These are phyloP conservation scores for Lepidotrigona ventralis DNA, from an alignment of 1,140 invertebrate species.

Conservation along the genomic window DNA sequence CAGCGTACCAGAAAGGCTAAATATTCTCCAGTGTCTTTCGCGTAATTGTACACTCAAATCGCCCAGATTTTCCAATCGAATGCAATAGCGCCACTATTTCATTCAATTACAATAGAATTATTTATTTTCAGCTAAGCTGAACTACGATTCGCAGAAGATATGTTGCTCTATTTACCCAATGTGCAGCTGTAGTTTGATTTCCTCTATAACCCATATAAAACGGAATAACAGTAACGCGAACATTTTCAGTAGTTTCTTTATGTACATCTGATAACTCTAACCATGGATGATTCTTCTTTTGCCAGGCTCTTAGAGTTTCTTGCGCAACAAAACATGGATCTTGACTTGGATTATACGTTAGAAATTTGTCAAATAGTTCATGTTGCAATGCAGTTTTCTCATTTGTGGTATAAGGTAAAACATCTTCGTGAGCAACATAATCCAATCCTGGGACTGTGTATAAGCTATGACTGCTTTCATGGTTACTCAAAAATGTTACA, in stretches of 20 bases:
- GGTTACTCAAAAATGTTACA: slow-evolving; percentile 98
- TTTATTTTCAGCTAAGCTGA: neutral
- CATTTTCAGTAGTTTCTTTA: slow-evolving; percentile 97
- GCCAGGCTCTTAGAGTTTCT: slow-evolving; percentile 96
- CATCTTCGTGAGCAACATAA: slow-evolving; percentile 98
- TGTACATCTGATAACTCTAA: slow-evolving; percentile 98
- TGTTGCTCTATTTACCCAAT: slow-evolving; percentile 87
- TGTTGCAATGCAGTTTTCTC: slow-evolving; percentile 93
- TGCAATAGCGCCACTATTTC: slow-evolving; percentile 95
- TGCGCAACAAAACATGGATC: slow-evolving; percentile 93
- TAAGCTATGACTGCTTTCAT: slow-evolving; percentile 94
- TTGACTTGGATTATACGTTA: slow-evolving; percentile 89
- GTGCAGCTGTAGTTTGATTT: slow-evolving; percentile 92
- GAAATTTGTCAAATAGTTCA: slow-evolving; percentile 98
- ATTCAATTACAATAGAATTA: slow-evolving; percentile 16
- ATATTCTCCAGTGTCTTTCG: slow-evolving; percentile 98
- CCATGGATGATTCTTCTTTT: slow-evolving; percentile 99
- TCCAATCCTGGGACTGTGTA: slow-evolving; percentile 98
- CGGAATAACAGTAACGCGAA: slow-evolving; percentile 97
- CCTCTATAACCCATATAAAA: slow-evolving; percentile 98
- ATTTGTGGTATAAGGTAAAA: slow-evolving; percentile 91
- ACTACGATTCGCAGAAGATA: neutral
- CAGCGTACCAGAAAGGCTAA: slow-evolving; percentile 95
- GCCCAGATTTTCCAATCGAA: slow-evolving; percentile 96
- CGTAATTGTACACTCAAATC: slow-evolving; percentile 93